Evolutionary conservation across 1,140 invertebrate genomes (phyloP).

Genomic region (Prorops nasuta): DNA sequence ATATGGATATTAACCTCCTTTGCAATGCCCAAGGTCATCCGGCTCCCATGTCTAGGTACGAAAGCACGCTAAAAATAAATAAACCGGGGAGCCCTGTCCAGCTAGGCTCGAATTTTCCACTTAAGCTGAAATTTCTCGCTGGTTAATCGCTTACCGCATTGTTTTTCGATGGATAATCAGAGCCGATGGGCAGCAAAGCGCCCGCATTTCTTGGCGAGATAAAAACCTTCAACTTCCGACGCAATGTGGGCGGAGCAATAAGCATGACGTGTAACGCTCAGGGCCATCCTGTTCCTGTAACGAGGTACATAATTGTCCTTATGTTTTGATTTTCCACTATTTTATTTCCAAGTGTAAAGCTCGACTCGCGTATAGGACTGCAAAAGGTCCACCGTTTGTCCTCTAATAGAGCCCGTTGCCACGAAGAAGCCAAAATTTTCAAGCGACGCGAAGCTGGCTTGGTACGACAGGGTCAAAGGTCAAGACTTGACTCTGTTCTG

Average conservation of each 20-base stretch:
- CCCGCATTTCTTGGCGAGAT: constrained; percentile 45
- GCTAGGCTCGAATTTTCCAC: constrained; percentile 18
- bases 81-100: constrained; percentile 23
- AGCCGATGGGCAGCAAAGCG: constrained; percentile 45
- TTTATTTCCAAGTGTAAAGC: too few species aligned
- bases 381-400: too few species aligned
- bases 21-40: constrained; percentile 68
- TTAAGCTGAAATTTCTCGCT: constrained; percentile 1
- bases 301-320: constrained; percentile 43
- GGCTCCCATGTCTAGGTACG: constrained; percentile 69
- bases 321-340: constrained; percentile 15
- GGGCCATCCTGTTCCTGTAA: constrained; percentile 65
- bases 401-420: constrained; percentile 62
- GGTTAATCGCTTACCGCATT: constrained; percentile 19
- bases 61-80: constrained; percentile 4
- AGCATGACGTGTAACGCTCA: constrained; percentile 66
- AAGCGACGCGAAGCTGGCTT: constrained; percentile 54
- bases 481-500: constrained; percentile 51
- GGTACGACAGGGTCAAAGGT: constrained; percentile 40
- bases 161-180: too few species aligned
- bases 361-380: too few species aligned
- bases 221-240: constrained; percentile 34
- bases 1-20: not conserved
- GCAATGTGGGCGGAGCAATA: constrained; percentile 28
- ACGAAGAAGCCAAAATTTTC: constrained; percentile 63